Evolutionary conservation across 2,888 invertebrate species (phyloP).

Genomic region (Oxystoma pomonae): DNA sequence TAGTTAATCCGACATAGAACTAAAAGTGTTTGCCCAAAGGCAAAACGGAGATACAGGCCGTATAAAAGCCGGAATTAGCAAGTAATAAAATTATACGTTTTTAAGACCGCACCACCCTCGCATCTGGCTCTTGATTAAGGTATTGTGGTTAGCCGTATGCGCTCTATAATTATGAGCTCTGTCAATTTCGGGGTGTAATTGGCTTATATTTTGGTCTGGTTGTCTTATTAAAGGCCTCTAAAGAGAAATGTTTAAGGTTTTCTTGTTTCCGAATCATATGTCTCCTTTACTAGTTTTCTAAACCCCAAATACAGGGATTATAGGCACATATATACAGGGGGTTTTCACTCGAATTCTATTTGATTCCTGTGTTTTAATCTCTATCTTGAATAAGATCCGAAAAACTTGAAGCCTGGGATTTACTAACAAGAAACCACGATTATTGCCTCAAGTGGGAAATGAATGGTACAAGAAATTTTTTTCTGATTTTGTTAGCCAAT

Average conservation of each 20-base stretch:
- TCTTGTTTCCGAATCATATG: background rate
- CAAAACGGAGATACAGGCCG: background rate
- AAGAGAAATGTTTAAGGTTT: background rate
- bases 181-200: constrained; percentile 1
- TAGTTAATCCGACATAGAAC: background rate
- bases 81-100: constrained; percentile 23
- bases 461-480: no score
- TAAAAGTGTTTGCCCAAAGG: constrained; percentile 1
- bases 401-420: no score
- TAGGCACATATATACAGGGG: no score
- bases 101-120: constrained; percentile 19
- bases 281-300: no score
- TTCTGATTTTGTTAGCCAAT: no score
- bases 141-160: constrained; percentile 20
- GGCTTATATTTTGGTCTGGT: background rate
- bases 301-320: no score
- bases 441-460: no score
- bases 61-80: constrained; percentile 16
- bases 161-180: constrained; percentile 1
- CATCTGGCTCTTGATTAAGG: constrained; percentile 17
- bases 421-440: no score
- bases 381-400: no score
- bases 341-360: no score
- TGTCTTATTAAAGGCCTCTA: background rate
- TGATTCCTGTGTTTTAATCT: no score